Conservation (phyloP, 1,140 invertebrate genomes). For the Chelonus insularis region DNA sequence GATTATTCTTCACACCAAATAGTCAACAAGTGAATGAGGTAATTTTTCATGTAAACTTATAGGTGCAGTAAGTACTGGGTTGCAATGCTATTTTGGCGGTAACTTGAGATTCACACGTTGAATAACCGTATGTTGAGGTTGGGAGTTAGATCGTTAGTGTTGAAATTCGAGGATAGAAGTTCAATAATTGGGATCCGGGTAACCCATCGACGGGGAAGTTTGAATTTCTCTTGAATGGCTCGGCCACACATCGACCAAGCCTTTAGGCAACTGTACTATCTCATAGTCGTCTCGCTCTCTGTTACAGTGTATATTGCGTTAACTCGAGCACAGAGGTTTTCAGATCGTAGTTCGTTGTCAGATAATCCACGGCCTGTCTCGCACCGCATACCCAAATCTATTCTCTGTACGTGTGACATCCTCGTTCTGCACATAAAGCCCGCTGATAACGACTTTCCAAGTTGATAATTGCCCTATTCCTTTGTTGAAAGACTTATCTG, state of each 20-base stretch:
- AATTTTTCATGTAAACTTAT: no score
- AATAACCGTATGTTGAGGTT: background rate
- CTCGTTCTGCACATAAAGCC: background rate
- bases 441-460: background rate
- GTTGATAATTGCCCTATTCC: slow-evolving; percentile 1
- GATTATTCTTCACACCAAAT: no score
- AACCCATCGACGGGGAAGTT: slow-evolving; percentile 22
- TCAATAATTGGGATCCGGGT: slow-evolving; percentile 29
- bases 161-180: slow-evolving; percentile 28
- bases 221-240: slow-evolving; percentile 19
- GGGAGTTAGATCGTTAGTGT: slow-evolving; percentile 19
- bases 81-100: background rate
- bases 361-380: background rate
- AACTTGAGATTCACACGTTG: background rate
- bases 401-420: slow-evolving; percentile 1
- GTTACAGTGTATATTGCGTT: background rate
- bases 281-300: background rate
- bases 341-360: background rate
- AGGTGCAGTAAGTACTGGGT: no score
- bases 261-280: background rate
- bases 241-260: slow-evolving; percentile 2
- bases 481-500: background rate
- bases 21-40: no score
- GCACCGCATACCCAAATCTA: background rate
- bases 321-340: slow-evolving; percentile 6